Conservation (phyloP, 1,140 invertebrate genomes). For the Pseudomyrmex flavicornis region DNA sequence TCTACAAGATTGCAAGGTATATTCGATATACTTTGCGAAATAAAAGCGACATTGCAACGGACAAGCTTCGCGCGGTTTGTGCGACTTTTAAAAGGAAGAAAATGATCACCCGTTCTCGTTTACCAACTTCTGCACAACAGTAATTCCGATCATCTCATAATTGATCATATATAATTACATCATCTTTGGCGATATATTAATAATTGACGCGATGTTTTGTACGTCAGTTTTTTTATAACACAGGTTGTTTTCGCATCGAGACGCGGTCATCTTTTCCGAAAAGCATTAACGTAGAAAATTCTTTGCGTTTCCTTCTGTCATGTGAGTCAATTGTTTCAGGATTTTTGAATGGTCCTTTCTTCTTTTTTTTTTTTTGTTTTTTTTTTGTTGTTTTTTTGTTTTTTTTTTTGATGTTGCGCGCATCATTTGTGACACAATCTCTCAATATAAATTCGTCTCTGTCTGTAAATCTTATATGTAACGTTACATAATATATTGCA, state of each 20-base stretch:
- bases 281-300: constrained; percentile 27
- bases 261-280: neutral
- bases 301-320: neutral
- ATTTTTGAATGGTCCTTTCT: neutral
- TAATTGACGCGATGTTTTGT: constrained; percentile 48
- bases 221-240: no score
- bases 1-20: constrained; percentile 32
- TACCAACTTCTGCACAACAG: constrained; percentile 34
- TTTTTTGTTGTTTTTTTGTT: neutral
- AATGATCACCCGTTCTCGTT: constrained; percentile 14
- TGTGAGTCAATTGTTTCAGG: constrained; percentile 3
- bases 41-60: constrained; percentile 53
- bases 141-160: constrained; percentile 12
- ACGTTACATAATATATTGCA: neutral
- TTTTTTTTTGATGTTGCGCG: constrained; percentile 7
- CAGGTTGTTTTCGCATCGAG: no score
- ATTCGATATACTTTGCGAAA: neutral
- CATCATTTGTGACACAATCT: neutral
- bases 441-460: neutral
- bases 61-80: constrained; percentile 20
- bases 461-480: constrained; percentile 16
- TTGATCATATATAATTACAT: constrained; percentile 43
- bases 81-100: constrained; percentile 1
- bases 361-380: no score
- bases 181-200: constrained; percentile 39